Evolutionary conservation across 2,888 invertebrate genomes (phyloP).

Genomic region (Hipparchia semele): DNA sequence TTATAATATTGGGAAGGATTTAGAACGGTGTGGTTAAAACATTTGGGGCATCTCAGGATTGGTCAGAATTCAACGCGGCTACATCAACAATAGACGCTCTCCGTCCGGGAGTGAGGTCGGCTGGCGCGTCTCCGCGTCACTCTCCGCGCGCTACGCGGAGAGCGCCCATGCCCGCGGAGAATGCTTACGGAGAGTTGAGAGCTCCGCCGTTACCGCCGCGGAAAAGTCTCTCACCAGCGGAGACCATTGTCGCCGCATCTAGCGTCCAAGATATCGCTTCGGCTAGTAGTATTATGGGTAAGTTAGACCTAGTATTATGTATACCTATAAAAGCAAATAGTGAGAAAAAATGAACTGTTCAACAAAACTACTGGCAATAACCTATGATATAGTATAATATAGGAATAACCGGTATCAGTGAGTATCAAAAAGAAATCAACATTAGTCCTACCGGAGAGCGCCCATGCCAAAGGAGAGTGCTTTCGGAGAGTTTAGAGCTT

Average conservation of each 20-base stretch:
- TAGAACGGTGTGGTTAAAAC: not conserved
- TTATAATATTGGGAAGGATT: too few species aligned
- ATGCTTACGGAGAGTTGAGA: conserved; percentile 72
- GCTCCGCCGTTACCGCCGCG: conserved; percentile 83
- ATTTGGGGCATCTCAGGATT: conserved; percentile 69
- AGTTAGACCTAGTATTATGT: conserved; percentile 5
- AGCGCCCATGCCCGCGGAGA: conserved; percentile 58
- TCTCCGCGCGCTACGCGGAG: conserved; percentile 65
- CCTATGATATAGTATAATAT: too few species aligned
- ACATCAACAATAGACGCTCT: conserved; percentile 84
- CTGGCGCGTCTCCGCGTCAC: conserved; percentile 82
- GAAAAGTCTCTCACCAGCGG: conserved; percentile 80
- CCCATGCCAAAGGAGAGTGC: conserved; percentile 64
- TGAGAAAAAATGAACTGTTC: too few species aligned
- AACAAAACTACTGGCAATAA: too few species aligned
- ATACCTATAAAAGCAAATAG: not conserved
- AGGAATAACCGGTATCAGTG: not conserved
- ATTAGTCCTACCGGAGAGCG: conserved; percentile 47
- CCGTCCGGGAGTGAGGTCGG: conserved; percentile 76
- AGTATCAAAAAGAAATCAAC: not conserved
- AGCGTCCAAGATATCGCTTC: conserved; percentile 73
- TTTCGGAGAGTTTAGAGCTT: conserved; percentile 71
- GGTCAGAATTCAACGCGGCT: conserved; percentile 85
- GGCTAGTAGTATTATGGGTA: conserved; percentile 55
- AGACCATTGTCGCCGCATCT: conserved; percentile 62